Evolutionary conservation across 2,888 invertebrate genomes (phyloP).

Genomic region (Erynnis tages): DNA sequence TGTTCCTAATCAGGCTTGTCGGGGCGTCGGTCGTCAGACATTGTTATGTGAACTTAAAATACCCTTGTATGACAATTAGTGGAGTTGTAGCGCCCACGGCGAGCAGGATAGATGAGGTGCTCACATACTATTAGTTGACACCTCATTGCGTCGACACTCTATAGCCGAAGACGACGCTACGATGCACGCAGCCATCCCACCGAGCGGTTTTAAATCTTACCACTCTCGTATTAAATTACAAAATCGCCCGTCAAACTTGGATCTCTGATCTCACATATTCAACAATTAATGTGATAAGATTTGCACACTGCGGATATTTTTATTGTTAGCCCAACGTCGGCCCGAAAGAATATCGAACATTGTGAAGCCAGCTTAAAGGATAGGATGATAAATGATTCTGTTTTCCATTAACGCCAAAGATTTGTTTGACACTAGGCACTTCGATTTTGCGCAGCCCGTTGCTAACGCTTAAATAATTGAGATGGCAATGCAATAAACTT

Average conservation of each 20-base stretch:
- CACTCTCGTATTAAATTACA: constrained; percentile 10
- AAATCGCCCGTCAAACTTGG: neutral
- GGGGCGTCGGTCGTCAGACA: constrained; percentile 59
- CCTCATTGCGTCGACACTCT: constrained; percentile 49
- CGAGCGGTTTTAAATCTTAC: constrained; percentile 29
- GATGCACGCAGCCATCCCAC: constrained; percentile 33
- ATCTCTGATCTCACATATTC: constrained; percentile 7
- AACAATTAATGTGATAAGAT: constrained; percentile 17
- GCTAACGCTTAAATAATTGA: neutral
- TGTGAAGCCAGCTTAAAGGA: too few relatives aligned
- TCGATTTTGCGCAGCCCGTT: too few relatives aligned
- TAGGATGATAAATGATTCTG: too few relatives aligned
- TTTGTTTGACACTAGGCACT: too few relatives aligned
- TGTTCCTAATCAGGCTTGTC: constrained; percentile 57
- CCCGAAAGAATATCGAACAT: too few relatives aligned
- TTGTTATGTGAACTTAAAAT: constrained; percentile 72
- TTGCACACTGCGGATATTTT: constrained; percentile 13
- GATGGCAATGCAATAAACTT: neutral
- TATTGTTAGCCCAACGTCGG: constrained; percentile 3
- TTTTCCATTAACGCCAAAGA: too few relatives aligned
- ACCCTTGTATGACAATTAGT: constrained; percentile 76
- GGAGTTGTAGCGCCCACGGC: constrained; percentile 54
- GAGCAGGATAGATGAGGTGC: constrained; percentile 57
- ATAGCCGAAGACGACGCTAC: constrained; percentile 36
- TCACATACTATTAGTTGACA: constrained; percentile 69